Evolutionary conservation across 1,140 invertebrate genomes (phyloP).

Genomic region (Aphidius gifuensis): DNA sequence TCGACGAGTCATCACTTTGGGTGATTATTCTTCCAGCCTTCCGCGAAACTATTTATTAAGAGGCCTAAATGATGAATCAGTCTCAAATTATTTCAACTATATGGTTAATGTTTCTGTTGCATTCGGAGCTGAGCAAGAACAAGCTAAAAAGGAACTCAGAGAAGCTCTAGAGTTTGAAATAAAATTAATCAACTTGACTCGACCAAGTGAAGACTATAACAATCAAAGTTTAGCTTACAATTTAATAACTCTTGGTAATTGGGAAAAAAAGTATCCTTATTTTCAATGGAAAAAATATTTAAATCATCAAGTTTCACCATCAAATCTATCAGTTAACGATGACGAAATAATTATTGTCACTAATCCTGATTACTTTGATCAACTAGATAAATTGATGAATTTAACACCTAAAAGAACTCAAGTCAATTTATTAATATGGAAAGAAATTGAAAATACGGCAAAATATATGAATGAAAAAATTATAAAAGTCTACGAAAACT

Average conservation of each 20-base stretch:
- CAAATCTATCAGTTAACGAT: slow-evolving; percentile 30
- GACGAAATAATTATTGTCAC: slow-evolving; percentile 68
- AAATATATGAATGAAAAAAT: slow-evolving; percentile 70
- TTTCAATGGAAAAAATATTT: slow-evolving; percentile 60
- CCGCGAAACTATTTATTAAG: too few relatives aligned
- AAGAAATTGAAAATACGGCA: slow-evolving; percentile 65
- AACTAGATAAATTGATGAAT: slow-evolving; percentile 56
- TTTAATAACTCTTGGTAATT: slow-evolving; percentile 59
- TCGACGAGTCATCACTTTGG: slow-evolving; percentile 53
- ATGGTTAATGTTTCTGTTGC: too few relatives aligned
- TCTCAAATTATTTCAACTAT: slow-evolving; percentile 42
- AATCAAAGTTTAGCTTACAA: slow-evolving; percentile 56
- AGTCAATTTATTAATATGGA: slow-evolving; percentile 82
- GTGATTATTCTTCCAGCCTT: too few relatives aligned
- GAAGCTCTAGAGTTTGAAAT: too few relatives aligned
- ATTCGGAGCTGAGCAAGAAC: too few relatives aligned
- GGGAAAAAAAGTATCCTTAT: slow-evolving; percentile 53
- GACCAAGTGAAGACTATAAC: too few relatives aligned
- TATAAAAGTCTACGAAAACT: slow-evolving; percentile 67
- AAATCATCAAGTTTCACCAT: slow-evolving; percentile 49
- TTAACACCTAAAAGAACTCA: slow-evolving; percentile 61
- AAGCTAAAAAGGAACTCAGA: too few relatives aligned
- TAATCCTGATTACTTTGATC: slow-evolving; percentile 59
- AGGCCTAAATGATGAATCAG: slow-evolving; percentile 69
- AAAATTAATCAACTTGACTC: too few relatives aligned